Evolutionary conservation across 2,888 invertebrate species (phyloP).

Genomic region (Isotomurus palustris): DNA sequence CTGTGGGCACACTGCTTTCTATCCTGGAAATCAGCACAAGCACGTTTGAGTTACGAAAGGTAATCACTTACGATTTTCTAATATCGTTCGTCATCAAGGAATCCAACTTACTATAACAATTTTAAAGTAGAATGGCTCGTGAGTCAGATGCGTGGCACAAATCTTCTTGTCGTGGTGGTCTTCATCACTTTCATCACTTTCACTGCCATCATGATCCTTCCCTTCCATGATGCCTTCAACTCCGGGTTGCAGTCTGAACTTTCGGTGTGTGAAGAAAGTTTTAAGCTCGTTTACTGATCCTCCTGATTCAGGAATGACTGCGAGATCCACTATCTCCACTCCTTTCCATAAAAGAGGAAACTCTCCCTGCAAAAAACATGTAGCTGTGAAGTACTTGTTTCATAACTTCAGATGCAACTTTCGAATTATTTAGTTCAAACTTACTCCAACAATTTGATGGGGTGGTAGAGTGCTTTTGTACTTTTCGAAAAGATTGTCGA

Average conservation of each 20-base stretch:
- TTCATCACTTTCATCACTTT: too few species aligned
- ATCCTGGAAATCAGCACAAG: constrained; percentile 12
- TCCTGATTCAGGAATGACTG: constrained; percentile 15
- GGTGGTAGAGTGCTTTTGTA: constrained; percentile 66
- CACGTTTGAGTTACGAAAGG: too few species aligned
- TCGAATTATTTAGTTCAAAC: neutral
- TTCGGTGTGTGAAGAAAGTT: constrained; percentile 25
- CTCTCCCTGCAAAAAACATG: constrained; percentile 16
- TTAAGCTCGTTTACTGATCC: constrained; percentile 18
- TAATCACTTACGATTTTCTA: too few species aligned
- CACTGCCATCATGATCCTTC: too few species aligned
- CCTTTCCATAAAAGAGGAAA: constrained; percentile 36
- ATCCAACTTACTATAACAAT: constrained; percentile 17
- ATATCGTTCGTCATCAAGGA: too few species aligned
- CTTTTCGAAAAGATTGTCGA: constrained; percentile 63
- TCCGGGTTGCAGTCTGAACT: constrained; percentile 27
- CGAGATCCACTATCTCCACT: constrained; percentile 17
- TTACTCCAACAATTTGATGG: constrained; percentile 51
- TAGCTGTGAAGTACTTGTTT: neutral
- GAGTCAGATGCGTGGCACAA: constrained; percentile 30
- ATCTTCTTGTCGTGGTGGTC: constrained; percentile 16
- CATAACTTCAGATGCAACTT: neutral
- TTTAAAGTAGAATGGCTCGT: constrained; percentile 28
- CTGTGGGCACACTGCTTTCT: constrained; percentile 19
- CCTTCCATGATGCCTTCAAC: too few species aligned